phyloP scores from a whole-genome alignment of 2,113 vertebrate species.

The Hystrix brachyura region DNA sequence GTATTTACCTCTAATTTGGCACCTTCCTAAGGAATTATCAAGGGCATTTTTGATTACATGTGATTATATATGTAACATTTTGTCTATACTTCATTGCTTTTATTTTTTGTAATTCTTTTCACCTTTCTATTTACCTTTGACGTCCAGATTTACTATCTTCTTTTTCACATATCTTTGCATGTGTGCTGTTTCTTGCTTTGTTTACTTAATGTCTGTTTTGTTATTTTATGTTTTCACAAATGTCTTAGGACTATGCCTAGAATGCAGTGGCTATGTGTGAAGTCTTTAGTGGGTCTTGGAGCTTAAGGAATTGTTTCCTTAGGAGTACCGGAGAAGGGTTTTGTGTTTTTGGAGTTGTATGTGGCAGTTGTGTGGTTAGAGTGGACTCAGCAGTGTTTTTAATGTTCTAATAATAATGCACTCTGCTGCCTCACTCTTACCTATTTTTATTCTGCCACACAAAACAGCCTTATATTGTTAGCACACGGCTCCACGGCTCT shows the following conservation, averaged over 20 bases:
- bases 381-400: background rate
- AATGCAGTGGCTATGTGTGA: background rate
- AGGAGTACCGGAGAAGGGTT: background rate
- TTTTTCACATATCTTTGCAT: background rate
- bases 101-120: background rate
- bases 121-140: constrained; percentile 5
- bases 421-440: background rate
- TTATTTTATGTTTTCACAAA: constrained; percentile 18
- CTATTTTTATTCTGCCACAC: background rate
- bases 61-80: background rate
- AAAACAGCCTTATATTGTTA: constrained; percentile 14
- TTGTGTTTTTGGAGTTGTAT: background rate
- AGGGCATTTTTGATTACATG: background rate
- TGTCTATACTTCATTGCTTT: background rate
- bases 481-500: background rate
- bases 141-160: background rate
- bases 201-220: constrained; percentile 1
- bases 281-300: background rate
- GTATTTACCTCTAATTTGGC: background rate
- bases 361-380: background rate
- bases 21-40: background rate
- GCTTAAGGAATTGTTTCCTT: background rate
- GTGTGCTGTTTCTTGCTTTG: background rate
- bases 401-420: background rate
- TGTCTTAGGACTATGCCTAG: background rate